Evolutionary conservation across 2,888 invertebrate genomes (phyloP).

Genomic region (Barypeithes pellucidus): DNA sequence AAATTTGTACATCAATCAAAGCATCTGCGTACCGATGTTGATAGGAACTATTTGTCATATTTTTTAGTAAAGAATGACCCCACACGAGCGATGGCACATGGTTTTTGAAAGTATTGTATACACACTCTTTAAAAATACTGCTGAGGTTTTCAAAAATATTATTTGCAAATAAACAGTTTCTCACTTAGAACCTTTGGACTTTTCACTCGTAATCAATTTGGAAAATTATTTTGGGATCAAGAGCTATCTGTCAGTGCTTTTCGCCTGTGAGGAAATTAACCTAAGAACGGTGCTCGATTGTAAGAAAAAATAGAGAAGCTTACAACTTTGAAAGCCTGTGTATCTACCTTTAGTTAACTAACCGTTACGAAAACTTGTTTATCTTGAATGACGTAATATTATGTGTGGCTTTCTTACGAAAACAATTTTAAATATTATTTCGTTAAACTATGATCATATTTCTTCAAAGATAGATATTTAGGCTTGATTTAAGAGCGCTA

Average conservation of each 20-base stretch:
- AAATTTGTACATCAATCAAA: no score
- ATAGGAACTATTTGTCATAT: no score
- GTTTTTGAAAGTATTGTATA: no score
- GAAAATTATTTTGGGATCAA: constrained; percentile 60
- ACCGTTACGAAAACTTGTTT: not conserved
- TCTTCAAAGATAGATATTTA: constrained; percentile 27
- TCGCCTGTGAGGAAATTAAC: constrained; percentile 46
- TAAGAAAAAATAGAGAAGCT: constrained; percentile 38
- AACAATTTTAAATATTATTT: no score
- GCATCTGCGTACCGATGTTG: no score
- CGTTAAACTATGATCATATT: not conserved
- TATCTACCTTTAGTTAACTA: constrained; percentile 21
- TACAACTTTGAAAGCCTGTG: constrained; percentile 23
- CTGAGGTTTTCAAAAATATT: no score
- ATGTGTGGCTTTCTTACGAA: no score
- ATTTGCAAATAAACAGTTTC: no score
- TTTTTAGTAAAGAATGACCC: no score
- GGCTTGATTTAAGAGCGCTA: constrained; percentile 5
- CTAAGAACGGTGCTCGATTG: constrained; percentile 44
- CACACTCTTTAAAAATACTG: no score
- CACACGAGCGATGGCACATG: no score
- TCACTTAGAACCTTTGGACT: no score
- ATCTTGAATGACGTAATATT: not conserved
- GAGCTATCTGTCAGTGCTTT: constrained; percentile 66
- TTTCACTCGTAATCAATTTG: not conserved